phyloP scores from a whole-genome alignment of 2,113 vertebrate species.

The Bolborhynchus lineola region DNA sequence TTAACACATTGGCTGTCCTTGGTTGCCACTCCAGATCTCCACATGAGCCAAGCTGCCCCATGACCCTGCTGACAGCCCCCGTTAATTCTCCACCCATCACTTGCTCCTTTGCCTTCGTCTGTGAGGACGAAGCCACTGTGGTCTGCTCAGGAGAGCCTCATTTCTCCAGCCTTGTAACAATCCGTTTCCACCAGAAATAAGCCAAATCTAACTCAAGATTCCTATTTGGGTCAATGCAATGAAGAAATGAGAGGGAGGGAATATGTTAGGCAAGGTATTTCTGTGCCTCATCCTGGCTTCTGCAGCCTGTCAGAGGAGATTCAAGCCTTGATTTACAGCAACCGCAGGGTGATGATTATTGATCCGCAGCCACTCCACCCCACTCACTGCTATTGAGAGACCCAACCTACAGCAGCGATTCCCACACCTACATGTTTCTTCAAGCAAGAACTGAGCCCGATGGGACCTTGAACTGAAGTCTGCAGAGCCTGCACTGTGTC shows the following conservation, averaged over 20 bases:
- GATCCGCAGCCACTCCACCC: constrained; percentile 15
- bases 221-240: not conserved
- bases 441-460: not conserved
- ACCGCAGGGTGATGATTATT: not conserved
- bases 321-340: not conserved
- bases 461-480: not conserved
- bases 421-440: not conserved
- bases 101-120: not conserved
- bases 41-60: not conserved
- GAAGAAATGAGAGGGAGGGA: not conserved
- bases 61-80: not conserved
- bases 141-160: fast-evolving
- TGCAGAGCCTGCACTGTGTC: fast-evolving
- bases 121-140: not conserved
- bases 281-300: not conserved
- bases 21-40: not conserved
- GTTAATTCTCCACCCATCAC: not conserved
- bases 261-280: not conserved
- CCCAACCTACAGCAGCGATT: constrained; percentile 13
- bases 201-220: not conserved
- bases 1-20: not conserved
- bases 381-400: not conserved
- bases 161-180: not conserved
- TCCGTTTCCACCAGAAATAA: not conserved
- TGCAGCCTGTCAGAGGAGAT: not conserved